Percentiles rank a stretch among this genome's conserved stretches.
phyloP scores from a whole-genome alignment of 2,113 vertebrate genomes.

The Alouatta palliata region DNA sequence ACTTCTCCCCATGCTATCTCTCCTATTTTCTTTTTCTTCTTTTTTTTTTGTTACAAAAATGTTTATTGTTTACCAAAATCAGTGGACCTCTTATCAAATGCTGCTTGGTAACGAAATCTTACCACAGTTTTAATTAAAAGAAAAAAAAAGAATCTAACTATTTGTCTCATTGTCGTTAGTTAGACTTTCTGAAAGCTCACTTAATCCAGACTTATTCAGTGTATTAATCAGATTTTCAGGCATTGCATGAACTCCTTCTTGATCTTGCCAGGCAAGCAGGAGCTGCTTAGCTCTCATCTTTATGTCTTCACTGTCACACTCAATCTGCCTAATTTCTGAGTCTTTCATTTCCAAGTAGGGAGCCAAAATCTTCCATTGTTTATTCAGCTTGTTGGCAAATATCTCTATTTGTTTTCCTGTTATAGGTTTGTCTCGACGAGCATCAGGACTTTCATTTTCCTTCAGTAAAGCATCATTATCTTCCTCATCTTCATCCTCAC shows the following conservation, averaged over 20 bases:
- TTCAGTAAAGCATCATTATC: conserved; percentile 98
- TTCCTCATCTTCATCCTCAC: conserved; percentile 97
- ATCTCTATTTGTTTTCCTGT: conserved; percentile 93
- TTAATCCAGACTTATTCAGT: conserved; percentile 88
- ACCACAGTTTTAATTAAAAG: conserved; percentile 66
- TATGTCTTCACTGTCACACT: conserved; percentile 93
- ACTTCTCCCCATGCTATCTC: no score
- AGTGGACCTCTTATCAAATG: conserved; percentile 81
- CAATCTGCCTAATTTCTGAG: conserved; percentile 92
- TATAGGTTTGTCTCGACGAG: conserved; percentile 90
- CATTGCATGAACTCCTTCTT: conserved; percentile 92
- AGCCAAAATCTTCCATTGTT: conserved; percentile 92
- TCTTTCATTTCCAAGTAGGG: conserved; percentile 95
- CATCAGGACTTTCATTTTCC: conserved; percentile 97
- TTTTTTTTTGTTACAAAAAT: conserved; percentile 71
- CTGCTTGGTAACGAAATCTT: conserved; percentile 76
- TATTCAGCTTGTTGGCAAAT: conserved; percentile 91
- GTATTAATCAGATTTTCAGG: conserved; percentile 89
- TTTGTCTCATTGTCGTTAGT: conserved; percentile 83
- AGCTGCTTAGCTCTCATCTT: conserved; percentile 96
- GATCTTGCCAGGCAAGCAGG: conserved; percentile 97
- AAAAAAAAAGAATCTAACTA: conserved; percentile 67
- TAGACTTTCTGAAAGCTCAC: conserved; percentile 89
- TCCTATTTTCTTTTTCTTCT: no score
- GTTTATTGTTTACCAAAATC: conserved; percentile 83